Conservation (phyloP, 2,888 invertebrate genomes). For the Bimastos eiseni region DNA sequence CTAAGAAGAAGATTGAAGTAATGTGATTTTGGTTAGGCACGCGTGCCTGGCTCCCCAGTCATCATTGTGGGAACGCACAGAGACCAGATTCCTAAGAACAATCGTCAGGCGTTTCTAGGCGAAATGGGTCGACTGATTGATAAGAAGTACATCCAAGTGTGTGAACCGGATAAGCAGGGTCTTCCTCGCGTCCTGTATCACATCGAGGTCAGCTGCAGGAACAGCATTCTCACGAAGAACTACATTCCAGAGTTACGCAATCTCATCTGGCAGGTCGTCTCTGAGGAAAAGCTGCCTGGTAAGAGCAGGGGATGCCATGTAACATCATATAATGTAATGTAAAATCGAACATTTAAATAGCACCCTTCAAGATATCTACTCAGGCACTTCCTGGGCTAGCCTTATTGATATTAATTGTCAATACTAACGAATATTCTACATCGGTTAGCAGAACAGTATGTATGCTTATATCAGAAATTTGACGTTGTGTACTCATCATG, state of each 20-base stretch:
- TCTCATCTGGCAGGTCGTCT: conserved; percentile 86
- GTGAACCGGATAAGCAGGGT: conserved; percentile 93
- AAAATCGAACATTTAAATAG: too few relatives aligned
- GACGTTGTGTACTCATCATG: too few relatives aligned
- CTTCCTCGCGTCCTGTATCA: conserved; percentile 89
- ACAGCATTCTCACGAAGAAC: conserved; percentile 68
- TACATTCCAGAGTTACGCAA: conserved; percentile 87
- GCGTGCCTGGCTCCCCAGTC: conserved; percentile 45
- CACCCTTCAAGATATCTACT: too few relatives aligned
- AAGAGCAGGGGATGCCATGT: background rate
- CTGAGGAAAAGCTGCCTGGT: conserved; percentile 22
- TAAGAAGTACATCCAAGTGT: conserved; percentile 75
- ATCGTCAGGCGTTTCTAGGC: conserved; percentile 66
- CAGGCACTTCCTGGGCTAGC: too few relatives aligned
- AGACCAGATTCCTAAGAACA: conserved; percentile 70
- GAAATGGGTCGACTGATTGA: conserved; percentile 76
- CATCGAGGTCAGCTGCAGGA: conserved; percentile 79
- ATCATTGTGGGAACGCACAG: conserved; percentile 70
- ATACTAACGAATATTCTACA: too few relatives aligned
- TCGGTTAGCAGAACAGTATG: too few relatives aligned
- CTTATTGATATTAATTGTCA: too few relatives aligned
- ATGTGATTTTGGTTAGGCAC: conserved; percentile 36
- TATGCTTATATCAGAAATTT: too few relatives aligned
- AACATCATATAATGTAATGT: too few relatives aligned
- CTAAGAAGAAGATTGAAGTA: background rate